Percentiles rank a stretch among this genome's conserved stretches.
These are phyloP conservation scores for Pelobates fuscus DNA, from an alignment of 2,113 vertebrate species.

Conservation along the genomic window DNA sequence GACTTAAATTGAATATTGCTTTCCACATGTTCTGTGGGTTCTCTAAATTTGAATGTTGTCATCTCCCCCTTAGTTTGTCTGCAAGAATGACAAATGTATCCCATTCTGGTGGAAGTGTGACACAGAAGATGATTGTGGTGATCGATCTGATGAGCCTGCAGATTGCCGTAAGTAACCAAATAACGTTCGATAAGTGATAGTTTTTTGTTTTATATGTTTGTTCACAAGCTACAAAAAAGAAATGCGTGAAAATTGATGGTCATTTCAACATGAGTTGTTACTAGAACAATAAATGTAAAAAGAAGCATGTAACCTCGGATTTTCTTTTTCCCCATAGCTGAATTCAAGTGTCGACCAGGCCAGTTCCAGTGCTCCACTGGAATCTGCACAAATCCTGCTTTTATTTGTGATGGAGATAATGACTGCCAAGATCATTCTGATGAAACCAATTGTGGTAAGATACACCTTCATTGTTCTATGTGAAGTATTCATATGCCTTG, in stretches of 20 bases:
- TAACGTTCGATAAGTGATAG: too few species aligned
- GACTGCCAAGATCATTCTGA: constrained; percentile 97
- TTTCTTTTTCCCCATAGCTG: constrained; percentile 65
- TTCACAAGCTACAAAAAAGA: background rate
- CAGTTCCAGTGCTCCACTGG: constrained; percentile 97
- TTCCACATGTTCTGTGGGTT: too few species aligned
- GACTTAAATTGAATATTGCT: background rate
- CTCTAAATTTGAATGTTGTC: too few species aligned
- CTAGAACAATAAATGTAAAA: too few species aligned
- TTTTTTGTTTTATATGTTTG: background rate
- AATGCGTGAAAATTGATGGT: background rate
- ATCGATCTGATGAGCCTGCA: constrained; percentile 88
- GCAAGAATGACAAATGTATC: constrained; percentile 98
- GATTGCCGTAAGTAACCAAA: constrained; percentile 98
- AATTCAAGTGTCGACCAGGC: constrained; percentile 93
- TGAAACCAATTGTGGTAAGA: constrained; percentile 90
- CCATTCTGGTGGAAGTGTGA: constrained; percentile 99
- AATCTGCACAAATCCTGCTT: constrained; percentile 96
- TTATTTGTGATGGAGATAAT: constrained; percentile 97
- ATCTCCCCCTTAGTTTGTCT: constrained; percentile 84
- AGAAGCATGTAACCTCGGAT: background rate
- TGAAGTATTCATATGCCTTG: too few species aligned
- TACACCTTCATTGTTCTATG: background rate
- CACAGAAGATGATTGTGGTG: constrained; percentile 95
- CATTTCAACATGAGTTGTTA: too few species aligned